Percentiles rank a stretch among this genome's conserved stretches.
Conservation (phyloP, 2,888 invertebrate genomes). For the Oegoconia quadripuncta region DNA sequence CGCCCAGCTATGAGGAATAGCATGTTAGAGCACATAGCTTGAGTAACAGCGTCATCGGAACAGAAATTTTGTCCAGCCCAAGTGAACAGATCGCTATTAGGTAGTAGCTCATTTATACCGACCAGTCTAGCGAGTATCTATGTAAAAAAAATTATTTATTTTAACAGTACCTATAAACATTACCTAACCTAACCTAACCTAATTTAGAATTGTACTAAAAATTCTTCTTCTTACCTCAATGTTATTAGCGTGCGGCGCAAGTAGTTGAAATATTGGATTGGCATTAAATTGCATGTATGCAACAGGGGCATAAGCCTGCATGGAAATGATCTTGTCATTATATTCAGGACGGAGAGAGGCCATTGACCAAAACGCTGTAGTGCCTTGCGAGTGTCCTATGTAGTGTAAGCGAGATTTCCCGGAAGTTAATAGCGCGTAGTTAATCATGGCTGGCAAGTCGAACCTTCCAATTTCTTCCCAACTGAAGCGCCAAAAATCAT, state of each 20-base stretch:
- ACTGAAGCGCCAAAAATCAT: constrained; percentile 82
- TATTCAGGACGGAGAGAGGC: constrained; percentile 80
- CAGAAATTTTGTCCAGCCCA: constrained; percentile 68
- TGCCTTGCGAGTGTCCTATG: constrained; percentile 86
- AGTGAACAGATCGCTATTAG: constrained; percentile 67
- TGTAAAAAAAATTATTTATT: constrained; percentile 5
- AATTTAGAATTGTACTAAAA: neutral
- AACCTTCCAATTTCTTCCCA: constrained; percentile 88
- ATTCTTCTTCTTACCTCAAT: constrained; percentile 40
- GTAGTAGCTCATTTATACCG: constrained; percentile 80
- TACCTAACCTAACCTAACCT: too few relatives aligned
- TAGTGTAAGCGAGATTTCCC: constrained; percentile 82
- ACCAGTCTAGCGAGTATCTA: constrained; percentile 47
- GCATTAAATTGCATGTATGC: constrained; percentile 74
- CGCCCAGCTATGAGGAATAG: constrained; percentile 81
- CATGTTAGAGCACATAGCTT: constrained; percentile 79
- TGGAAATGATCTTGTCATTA: constrained; percentile 80
- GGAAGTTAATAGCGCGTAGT: constrained; percentile 80
- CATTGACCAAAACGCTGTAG: constrained; percentile 82
- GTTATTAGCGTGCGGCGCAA: constrained; percentile 48
- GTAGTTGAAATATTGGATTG: constrained; percentile 57
- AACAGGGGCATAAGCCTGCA: constrained; percentile 82
- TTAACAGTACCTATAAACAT: neutral
- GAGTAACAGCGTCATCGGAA: constrained; percentile 64
- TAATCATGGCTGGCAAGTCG: constrained; percentile 89